phyloP scores from a whole-genome alignment of 2,888 invertebrate species.

The Eurois occulta region DNA sequence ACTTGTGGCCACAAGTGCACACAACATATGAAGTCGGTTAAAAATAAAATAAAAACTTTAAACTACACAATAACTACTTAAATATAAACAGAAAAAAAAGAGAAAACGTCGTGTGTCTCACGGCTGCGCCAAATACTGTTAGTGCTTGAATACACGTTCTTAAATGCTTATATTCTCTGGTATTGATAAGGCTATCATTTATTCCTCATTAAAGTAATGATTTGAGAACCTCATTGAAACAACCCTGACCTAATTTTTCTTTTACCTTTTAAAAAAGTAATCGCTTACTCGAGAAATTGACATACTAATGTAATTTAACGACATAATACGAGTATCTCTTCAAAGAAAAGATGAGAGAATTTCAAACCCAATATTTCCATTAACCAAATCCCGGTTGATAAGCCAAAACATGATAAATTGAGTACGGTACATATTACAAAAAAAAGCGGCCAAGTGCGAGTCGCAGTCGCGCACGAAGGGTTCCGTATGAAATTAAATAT shows the following conservation, averaged over 20 bases:
- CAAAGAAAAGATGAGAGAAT: not conserved
- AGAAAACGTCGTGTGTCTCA: no score
- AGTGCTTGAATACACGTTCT: no score
- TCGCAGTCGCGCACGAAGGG: no score
- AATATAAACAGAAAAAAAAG: no score
- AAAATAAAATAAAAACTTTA: no score
- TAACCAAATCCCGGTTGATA: conserved; percentile 4
- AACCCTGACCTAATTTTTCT: not conserved
- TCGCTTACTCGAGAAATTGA: not conserved
- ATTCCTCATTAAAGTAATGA: not conserved
- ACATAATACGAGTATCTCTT: not conserved
- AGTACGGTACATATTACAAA: not conserved
- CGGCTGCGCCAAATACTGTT: no score
- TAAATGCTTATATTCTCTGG: not conserved
- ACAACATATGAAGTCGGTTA: no score
- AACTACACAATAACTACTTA: no score
- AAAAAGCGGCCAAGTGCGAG: no score
- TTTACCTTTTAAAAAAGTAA: not conserved
- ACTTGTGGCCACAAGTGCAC: no score
- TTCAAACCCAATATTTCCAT: conserved; percentile 19
- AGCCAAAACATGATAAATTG: conserved; percentile 13
- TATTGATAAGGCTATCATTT: not conserved
- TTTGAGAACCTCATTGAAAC: not conserved
- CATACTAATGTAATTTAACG: not conserved
- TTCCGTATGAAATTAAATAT: no score